Base-by-base conservation (phyloP, 1,140 invertebrate genomes). In the Metaphire vulgaris region DNA sequence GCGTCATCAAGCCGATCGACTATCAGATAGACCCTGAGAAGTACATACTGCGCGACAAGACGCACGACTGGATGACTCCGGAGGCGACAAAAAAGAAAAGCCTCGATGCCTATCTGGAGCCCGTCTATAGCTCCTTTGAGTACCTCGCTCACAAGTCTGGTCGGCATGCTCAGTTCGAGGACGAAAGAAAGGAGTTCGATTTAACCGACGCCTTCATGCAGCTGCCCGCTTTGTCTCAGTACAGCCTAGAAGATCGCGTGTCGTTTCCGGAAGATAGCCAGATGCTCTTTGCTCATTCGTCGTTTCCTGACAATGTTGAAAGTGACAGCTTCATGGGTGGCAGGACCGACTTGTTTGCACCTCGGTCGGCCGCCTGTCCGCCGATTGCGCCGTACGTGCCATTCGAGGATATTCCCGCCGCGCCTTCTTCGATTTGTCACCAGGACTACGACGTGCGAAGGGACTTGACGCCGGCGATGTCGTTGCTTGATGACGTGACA, bases 401-500 rank as follows among this genome's bases (percentile, higher is more conserved):
- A 12, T 56, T 12, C 21, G 41, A 56, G 21, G 41, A 56, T 21
- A 21, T 56, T 56, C 41, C 41, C 21, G 6, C 21, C 21, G 41
- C 41, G 21, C 21, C 41, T 56, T n/a, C n/a, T n/a, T n/a, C n/a
- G n/a, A n/a, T n/a, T n/a, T 56, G 41, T 56, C 41, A 56, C 21
- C 41, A 56, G 21, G 41, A 56, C 41, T 56, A 12, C 21, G 21
- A 6, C 21, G 6, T 21, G 41, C 41, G 21, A 21, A 6, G 41
- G 21, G 41, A 56, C 41, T 6, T 21, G 21, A 89, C 89, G 1
- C 89, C 89, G 0, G 89, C 89, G 14, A 90, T 90, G 89, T 89
- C 89, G 0, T 81, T 90, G 1, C 84, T 90, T 30, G 89, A 88
- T 69, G 90, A 90, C 81, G 89, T 90, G 85, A 89, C 89, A 56